A percentile compares a stretch with the other conserved stretches of the same genome.
These are phyloP conservation scores for Coracias cyanogaster DNA, from an alignment of 2,797 vertebrate species.

Conservation along the genomic window DNA sequence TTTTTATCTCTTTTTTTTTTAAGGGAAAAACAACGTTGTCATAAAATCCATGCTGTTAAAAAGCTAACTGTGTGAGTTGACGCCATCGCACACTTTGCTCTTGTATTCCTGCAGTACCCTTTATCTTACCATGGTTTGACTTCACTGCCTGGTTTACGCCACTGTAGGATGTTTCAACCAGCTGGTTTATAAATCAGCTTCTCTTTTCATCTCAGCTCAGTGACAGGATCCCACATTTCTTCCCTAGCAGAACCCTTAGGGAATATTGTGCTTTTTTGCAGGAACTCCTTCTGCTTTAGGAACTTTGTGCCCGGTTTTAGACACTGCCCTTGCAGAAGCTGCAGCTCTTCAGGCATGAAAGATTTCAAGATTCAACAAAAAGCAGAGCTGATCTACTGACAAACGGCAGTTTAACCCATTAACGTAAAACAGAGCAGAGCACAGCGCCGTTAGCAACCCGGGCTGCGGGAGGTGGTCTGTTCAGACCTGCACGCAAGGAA, in stretches of 20 bases:
- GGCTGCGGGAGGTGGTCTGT: not conserved
- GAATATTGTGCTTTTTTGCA: not conserved
- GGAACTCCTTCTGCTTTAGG: not conserved
- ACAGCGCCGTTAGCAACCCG: not conserved
- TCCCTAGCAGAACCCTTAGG: not conserved
- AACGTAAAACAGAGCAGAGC: not conserved
- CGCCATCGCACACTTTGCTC: not conserved
- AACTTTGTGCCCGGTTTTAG: not conserved
- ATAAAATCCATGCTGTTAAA: not conserved
- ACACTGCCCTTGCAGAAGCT: not conserved
- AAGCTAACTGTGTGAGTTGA: not conserved
- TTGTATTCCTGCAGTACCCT: not conserved
- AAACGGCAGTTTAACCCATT: not conserved
- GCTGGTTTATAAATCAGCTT: not conserved
- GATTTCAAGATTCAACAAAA: not conserved
- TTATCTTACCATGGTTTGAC: not conserved
- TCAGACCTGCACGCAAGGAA: not conserved
- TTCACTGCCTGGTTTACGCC: not conserved
- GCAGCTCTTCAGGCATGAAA: not conserved
- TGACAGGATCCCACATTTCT: fast-evolving
- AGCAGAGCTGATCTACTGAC: not conserved
- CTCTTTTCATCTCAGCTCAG: not conserved
- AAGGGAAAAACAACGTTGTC: not conserved
- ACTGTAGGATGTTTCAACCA: not conserved
- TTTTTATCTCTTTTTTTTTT: not conserved